Evolutionary conservation across 2,113 vertebrate genomes (phyloP), one percentile per base, ranked within the genome.

Genomic region (Acanthisitta chloris): DNA sequence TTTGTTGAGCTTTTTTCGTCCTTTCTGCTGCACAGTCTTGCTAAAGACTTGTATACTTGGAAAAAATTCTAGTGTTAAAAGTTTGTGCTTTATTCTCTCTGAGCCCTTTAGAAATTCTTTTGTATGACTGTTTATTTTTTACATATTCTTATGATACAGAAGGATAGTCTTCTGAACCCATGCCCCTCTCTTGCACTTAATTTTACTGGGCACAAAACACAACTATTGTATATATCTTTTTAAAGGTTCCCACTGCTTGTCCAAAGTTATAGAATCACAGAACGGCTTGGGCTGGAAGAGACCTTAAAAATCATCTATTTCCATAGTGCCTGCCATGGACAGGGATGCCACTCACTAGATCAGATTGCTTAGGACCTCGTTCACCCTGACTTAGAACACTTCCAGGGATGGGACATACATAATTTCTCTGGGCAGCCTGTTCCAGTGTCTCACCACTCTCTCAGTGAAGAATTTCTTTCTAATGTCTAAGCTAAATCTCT

Each of bases 21-120:
- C 11, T 61, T 62, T 66, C 36, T 79, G 18, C 25, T 61, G 17
- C 17, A 54, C 21, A 40, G 9, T 61, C 40, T 81, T 6, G 0
- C 28, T 81, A 57, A 84, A 77, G 33, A 62, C 19, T 48, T 34
- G 20, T 54, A 64, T 23, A 23, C 0, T 0, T 2, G 4, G 46
- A 58, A 86, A 82, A 92, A 42, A 2, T 5, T 71, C 21, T 24
- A 25, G 5, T 69, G 16, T 38, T 86, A n/a, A 54, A 19, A 76
- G 13, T 42, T 6, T 76, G 19, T 71, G 8, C 9, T 66, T 82
- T 65, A 52, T 33, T 57, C 25, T 72, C 25, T 45, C 14, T 25
- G 9, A 61, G 24, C 20, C 11, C 3, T 67, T 45, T 52, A 52
- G 10, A 71, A 71, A 42, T 57, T 10, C 0, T 70, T 61, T 83